A percentile compares a stretch with the other conserved stretches of the same genome.
These are phyloP conservation scores for Antechinus flavipes DNA, from an alignment of 2,113 vertebrate genomes.

Conservation along the genomic window DNA sequence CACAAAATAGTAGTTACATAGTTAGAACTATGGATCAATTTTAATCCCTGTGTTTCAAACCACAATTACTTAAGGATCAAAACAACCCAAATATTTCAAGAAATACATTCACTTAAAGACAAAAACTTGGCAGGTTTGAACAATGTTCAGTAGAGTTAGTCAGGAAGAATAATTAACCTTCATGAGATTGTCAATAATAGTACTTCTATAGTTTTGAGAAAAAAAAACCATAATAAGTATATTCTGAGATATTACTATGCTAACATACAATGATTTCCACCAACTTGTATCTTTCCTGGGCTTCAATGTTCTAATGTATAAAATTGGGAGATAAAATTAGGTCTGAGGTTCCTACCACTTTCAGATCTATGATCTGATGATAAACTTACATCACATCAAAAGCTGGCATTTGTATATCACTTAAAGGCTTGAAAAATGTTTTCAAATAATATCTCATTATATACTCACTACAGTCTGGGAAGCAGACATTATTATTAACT, in stretches of 20 bases:
- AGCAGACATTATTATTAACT: neutral
- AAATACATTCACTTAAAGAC: slow-evolving; percentile 31
- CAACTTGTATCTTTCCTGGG: neutral
- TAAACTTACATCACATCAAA: neutral
- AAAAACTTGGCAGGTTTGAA: slow-evolving; percentile 41
- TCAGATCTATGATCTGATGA: neutral
- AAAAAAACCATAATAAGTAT: neutral
- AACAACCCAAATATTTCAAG: slow-evolving; percentile 7
- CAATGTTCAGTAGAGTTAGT: slow-evolving; percentile 18
- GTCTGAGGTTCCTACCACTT: neutral
- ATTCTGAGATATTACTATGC: neutral
- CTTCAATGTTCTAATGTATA: neutral
- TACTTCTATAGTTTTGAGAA: neutral
- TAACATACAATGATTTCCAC: neutral
- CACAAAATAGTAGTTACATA: slow-evolving; percentile 36
- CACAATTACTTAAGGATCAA: neutral
- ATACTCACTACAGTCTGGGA: neutral
- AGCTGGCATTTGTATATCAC: neutral
- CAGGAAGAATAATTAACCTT: slow-evolving; percentile 41
- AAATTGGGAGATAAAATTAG: neutral
- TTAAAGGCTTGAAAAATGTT: neutral
- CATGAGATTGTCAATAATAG: slow-evolving; percentile 23
- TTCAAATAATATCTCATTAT: neutral
- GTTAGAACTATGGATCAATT: neutral
- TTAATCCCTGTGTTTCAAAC: neutral